Evolutionary conservation across 2,113 vertebrate species (phyloP), one percentile per base, ranked within the genome.

Genomic region (Ptychochromis oligacanthus): DNA sequence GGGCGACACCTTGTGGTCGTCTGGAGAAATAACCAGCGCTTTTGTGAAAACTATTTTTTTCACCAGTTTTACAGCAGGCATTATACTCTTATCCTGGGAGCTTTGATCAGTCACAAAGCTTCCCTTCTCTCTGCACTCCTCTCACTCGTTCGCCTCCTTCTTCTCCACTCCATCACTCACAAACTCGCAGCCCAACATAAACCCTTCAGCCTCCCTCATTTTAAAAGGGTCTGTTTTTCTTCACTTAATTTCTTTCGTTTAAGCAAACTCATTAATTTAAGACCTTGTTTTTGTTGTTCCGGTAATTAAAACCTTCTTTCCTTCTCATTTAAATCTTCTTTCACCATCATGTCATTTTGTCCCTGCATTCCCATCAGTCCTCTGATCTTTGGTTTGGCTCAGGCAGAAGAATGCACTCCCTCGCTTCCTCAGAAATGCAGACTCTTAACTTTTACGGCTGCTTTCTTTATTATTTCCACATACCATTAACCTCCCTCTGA

Each of bases 1-100:
- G 14, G 2, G 65, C 12, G 62, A 52, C 92, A 80, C 31, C 85
- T 84, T 58, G 85, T 91, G 92, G 85, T 14, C 58, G 62, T 18
- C 2, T 10, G 9, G 12, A 8, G 28, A 36, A 64, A 18, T 31
- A 9, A 67, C 38, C 17, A 24, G 13, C 24, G 38, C 22, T n/a
- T 10, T 67, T 40, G n/a, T 17, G 22, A 65, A 8, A 12, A 46
- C 9, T 14, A 1, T 8, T 67, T 67, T n/a, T 67, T 46, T 24
- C 22, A 43, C 0, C 24, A 52, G 7, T 17, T 56, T 56, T 20
- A 26, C 24, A 70, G 64, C 22, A 26, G 40, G 46, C 6, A 0
- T 67, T 26, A 20, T 3, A 3, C 7, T 11, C 54, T 46, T 46
- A 15, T 10, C 46, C 55, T 77, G 12, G 13, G 13, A 46, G 43